These are phyloP conservation scores for Etheostoma cragini DNA, from an alignment of 2,113 vertebrate genomes.

Conservation along the genomic window DNA sequence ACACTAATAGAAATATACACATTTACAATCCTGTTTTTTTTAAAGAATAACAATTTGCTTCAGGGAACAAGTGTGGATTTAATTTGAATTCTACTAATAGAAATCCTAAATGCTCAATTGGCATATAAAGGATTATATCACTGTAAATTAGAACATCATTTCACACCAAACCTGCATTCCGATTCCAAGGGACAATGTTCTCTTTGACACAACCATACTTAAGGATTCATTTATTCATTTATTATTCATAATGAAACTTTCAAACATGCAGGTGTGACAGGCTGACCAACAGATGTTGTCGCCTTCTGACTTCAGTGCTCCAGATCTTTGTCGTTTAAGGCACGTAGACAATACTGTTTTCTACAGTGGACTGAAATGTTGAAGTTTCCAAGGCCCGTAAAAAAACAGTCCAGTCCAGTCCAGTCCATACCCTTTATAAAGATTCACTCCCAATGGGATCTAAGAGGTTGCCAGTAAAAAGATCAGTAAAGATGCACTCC, in stretches of 20 bases:
- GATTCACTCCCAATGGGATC: neutral
- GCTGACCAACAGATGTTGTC: conserved; percentile 21
- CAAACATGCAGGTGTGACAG: conserved; percentile 40
- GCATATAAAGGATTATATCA: neutral
- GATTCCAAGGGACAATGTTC: conserved; percentile 26
- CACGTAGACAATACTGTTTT: neutral
- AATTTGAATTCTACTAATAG: conserved; percentile 12
- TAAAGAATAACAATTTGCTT: conserved; percentile 7
- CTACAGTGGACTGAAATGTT: neutral
- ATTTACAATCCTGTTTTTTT: conserved; percentile 18
- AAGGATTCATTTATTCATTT: conserved; percentile 30
- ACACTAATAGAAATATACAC: conserved; percentile 6
- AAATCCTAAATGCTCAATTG: conserved; percentile 2
- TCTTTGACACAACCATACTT: neutral
- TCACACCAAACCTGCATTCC: conserved; percentile 12
- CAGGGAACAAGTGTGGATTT: conserved; percentile 13
- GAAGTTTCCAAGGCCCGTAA: neutral
- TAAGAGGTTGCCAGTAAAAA: neutral
- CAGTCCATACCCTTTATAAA: neutral
- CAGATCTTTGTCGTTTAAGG: neutral
- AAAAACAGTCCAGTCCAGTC: no score
- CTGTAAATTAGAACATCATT: conserved; percentile 21
- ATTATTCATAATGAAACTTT: conserved; percentile 55
- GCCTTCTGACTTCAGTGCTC: conserved; percentile 13
- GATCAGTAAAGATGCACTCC: neutral